phyloP scores from a whole-genome alignment of 2,113 vertebrate species.

The Galemys pyrenaicus region DNA sequence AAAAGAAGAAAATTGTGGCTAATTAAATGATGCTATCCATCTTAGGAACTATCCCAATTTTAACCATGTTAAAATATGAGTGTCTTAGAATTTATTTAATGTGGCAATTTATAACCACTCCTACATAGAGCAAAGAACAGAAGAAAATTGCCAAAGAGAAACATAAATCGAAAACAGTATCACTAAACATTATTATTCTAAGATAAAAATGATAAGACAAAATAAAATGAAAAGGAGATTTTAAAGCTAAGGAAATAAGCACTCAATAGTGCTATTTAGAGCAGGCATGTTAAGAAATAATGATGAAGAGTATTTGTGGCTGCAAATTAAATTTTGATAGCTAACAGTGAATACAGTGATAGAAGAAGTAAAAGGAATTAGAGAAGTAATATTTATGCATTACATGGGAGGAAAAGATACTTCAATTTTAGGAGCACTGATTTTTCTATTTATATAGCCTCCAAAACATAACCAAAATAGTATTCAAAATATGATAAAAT shows the following conservation, averaged over 20 bases:
- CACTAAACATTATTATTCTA: background rate
- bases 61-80: background rate
- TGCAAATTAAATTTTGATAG: conserved; percentile 8
- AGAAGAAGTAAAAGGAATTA: background rate
- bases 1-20: background rate
- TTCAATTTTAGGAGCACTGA: background rate
- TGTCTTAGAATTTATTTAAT: background rate
- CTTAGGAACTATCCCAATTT: conserved; percentile 9
- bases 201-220: background rate
- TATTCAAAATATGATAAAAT: background rate
- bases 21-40: background rate
- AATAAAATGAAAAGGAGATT: conserved; percentile 1
- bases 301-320: background rate
- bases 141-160: conserved; percentile 10
- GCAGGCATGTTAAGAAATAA: background rate
- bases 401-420: background rate
- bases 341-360: background rate
- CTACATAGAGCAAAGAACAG: background rate
- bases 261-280: background rate
- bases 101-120: background rate
- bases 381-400: background rate
- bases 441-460: background rate
- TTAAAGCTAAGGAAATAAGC: background rate
- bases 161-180: background rate
- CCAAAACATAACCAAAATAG: background rate